phyloP scores from a whole-genome alignment of 2,113 vertebrate genomes.

The Danio rerio region DNA sequence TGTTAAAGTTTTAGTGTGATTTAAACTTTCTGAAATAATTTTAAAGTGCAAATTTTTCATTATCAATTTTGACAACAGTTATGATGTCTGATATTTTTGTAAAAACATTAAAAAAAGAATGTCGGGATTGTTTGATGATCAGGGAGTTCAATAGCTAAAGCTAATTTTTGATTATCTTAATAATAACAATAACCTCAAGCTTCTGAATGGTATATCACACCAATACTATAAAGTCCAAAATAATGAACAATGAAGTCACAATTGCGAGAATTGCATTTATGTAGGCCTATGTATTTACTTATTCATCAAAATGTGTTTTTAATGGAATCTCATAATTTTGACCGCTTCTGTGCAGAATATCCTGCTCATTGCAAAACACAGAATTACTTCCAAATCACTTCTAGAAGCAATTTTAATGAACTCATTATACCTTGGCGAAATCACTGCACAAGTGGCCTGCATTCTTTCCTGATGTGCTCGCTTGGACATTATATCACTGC shows the following conservation, averaged over 20 bases:
- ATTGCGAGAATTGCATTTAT: no score
- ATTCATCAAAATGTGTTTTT: background rate
- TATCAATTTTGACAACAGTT: no score
- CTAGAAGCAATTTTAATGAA: background rate
- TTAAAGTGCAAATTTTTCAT: no score
- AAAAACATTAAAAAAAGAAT: no score
- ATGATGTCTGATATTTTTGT: no score
- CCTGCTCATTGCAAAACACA: no score
- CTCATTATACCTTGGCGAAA: background rate
- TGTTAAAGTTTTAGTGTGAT: no score
- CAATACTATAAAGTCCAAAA: background rate
- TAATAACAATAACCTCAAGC: background rate
- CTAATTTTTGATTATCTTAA: background rate
- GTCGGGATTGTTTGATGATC: no score
- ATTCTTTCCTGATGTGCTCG: slow-evolving; percentile 61
- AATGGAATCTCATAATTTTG: background rate
- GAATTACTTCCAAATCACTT: background rate
- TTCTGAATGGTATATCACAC: background rate
- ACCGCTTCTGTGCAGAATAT: no score
- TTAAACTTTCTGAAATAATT: no score
- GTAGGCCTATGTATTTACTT: no score
- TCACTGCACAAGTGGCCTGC: slow-evolving; percentile 28
- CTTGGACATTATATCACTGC: slow-evolving; percentile 52
- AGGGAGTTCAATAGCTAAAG: no score
- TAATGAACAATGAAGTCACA: background rate